phyloP scores from a whole-genome alignment of 2,797 vertebrate species.

The Oreortyx pictus region DNA sequence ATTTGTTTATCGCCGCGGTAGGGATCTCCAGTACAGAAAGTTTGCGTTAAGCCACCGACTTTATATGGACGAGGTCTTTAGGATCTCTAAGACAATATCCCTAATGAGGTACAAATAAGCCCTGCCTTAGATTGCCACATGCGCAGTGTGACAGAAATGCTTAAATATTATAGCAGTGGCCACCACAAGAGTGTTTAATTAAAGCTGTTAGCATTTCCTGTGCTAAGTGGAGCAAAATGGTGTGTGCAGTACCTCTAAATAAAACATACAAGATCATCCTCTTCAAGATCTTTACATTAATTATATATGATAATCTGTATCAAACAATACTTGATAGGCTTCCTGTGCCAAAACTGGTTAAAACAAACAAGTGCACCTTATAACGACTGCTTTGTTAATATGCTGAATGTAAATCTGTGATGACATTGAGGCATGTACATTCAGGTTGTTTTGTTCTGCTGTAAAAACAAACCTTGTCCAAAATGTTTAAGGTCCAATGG shows the following conservation, averaged over 20 bases:
- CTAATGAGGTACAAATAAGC: conserved; percentile 1
- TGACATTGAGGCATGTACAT: not conserved
- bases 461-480: accelerated
- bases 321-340: not conserved
- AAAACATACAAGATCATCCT: not conserved
- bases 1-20: conserved; percentile 15
- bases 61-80: not conserved
- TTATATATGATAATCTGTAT: conserved; percentile 35
- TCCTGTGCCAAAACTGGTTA: not conserved
- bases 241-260: not conserved
- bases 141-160: not conserved
- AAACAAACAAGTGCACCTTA: not conserved
- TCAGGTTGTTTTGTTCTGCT: not conserved
- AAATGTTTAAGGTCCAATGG: not conserved
- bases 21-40: not conserved
- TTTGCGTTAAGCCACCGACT: not conserved
- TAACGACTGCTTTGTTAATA: not conserved
- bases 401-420: not conserved
- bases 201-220: conserved; percentile 2
- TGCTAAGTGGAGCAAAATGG: not conserved
- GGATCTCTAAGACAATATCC: conserved; percentile 9
- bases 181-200: conserved; percentile 28
- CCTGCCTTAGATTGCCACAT: not conserved
- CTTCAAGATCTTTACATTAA: conserved; percentile 45
- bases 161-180: not conserved